Base-by-base conservation (phyloP, 30 jellyfish, hydroid and myxozoan genomes). In the Phacellophora camtschatica region DNA sequence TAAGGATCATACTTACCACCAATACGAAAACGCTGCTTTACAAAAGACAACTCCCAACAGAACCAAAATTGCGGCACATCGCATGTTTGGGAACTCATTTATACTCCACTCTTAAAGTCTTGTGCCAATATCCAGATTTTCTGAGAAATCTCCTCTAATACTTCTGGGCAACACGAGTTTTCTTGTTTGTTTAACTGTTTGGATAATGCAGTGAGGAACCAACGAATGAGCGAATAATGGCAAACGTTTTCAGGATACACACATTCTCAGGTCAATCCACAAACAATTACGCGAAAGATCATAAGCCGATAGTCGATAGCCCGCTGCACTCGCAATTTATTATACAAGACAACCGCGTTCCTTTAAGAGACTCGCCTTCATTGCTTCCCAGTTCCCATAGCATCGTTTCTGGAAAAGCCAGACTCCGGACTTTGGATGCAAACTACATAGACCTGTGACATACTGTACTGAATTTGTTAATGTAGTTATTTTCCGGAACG, bases 241-340 rank as follows among this genome's bases (percentile, higher is more conserved):
- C 86, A 33, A 73, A 51, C 86, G 86, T 43, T 73, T 25, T 73
- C 74, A 54, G 86, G 56, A 53, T 73, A 73, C 86, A 31, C 33
- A 73, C 86, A 73, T 43, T 51, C 75, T 61, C 53, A 73, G 86
- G 86, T 73, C 86, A 73, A 73, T 61, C 86, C 86, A 73, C 86
- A 73, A 56, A 73, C 86, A 73, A 73, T 73, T 62, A 42, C 86
- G 13, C 86, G 28, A 42, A 73, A 31, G 74, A 50, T 54, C n/a
- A 49, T 73, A 73, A 73, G 86, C 86, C 86, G 86, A 73, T 73
- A 73, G 86, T 39, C 24, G 75, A 46, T 31, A 32, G 86, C 86
- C 86, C 86, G 86, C 86, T 73, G 86, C 86, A 46, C 61, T 11
- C 20, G 4, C 61, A 73, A 73, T 73, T 51, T 73, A 73, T 73